A percentile compares a stretch with the other conserved stretches of the same genome.
Conservation (phyloP, 2,888 invertebrate genomes). For the Cartodere bifasciata region DNA sequence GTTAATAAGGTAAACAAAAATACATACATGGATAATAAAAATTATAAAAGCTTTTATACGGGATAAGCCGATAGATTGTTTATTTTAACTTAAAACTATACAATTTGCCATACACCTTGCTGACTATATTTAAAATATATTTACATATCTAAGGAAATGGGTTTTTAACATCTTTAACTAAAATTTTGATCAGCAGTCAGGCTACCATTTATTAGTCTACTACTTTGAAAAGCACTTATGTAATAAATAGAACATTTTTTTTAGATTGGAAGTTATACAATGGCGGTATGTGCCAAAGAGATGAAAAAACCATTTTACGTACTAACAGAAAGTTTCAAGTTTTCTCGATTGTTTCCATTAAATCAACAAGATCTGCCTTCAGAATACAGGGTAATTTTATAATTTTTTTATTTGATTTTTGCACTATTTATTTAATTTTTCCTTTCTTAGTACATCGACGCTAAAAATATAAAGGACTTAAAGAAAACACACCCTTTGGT, state of each 20-base stretch:
- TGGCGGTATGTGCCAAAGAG: slow-evolving; percentile 74
- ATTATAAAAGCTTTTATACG: too few species aligned
- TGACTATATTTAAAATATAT: too few species aligned
- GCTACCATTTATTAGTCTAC: too few species aligned
- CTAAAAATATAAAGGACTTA: slow-evolving; percentile 32
- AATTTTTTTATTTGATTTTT: neutral
- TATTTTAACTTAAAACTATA: too few species aligned
- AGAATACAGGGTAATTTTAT: slow-evolving; percentile 61
- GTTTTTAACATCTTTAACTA: too few species aligned
- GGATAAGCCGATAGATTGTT: too few species aligned
- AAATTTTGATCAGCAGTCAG: too few species aligned
- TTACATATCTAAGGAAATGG: too few species aligned
- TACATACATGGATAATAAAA: too few species aligned
- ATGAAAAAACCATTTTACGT: slow-evolving; percentile 95
- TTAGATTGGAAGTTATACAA: slow-evolving; percentile 73
- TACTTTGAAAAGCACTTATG: too few species aligned
- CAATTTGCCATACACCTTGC: too few species aligned
- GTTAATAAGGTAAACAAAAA: slow-evolving; percentile 88
- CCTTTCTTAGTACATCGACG: slow-evolving; percentile 40
- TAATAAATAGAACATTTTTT: too few species aligned
- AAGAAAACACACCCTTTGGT: slow-evolving; percentile 71
- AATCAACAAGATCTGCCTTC: slow-evolving; percentile 84
- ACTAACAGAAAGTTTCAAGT: slow-evolving; percentile 94
- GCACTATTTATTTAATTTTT: slow-evolving; percentile 1
- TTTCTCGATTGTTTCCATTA: slow-evolving; percentile 83